A percentile compares a stretch with the other conserved stretches of the same genome.
These are phyloP conservation scores for Theocolax elegans DNA, from an alignment of 1,140 invertebrate genomes.

Conservation along the genomic window DNA sequence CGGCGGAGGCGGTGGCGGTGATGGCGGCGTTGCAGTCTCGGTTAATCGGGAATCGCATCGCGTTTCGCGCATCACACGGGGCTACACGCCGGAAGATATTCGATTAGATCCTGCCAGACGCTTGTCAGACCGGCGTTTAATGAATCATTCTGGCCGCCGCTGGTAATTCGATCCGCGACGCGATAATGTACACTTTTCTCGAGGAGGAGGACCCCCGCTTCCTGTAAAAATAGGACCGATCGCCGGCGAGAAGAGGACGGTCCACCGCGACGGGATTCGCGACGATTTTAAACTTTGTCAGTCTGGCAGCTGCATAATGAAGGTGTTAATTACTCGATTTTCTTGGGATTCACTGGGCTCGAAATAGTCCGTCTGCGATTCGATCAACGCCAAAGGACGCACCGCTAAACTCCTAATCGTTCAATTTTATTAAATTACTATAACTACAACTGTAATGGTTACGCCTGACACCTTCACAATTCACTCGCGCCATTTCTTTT, in stretches of 20 bases:
- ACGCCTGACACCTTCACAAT: too few relatives aligned
- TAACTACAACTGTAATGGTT: too few relatives aligned
- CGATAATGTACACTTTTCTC: background rate
- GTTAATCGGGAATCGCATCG: background rate
- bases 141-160: conserved; percentile 26
- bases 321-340: conserved; percentile 28
- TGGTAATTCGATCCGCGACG: conserved; percentile 14
- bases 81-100: conserved; percentile 5
- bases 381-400: conserved; percentile 22
- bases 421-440: too few relatives aligned
- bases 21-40: background rate
- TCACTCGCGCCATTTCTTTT: too few relatives aligned
- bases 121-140: conserved; percentile 29
- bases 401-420: too few relatives aligned
- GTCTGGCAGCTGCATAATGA: conserved; percentile 25
- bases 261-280: background rate
- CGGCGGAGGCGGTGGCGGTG: background rate
- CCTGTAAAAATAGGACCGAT: conserved; percentile 22
- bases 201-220: background rate
- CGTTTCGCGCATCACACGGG: background rate
- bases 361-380: background rate
- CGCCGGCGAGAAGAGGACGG: conserved; percentile 12
- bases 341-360: background rate
- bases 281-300: conserved; percentile 16
- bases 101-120: conserved; percentile 28